phyloP scores from a whole-genome alignment of 2,888 invertebrate species.

The Meteorus colon region DNA sequence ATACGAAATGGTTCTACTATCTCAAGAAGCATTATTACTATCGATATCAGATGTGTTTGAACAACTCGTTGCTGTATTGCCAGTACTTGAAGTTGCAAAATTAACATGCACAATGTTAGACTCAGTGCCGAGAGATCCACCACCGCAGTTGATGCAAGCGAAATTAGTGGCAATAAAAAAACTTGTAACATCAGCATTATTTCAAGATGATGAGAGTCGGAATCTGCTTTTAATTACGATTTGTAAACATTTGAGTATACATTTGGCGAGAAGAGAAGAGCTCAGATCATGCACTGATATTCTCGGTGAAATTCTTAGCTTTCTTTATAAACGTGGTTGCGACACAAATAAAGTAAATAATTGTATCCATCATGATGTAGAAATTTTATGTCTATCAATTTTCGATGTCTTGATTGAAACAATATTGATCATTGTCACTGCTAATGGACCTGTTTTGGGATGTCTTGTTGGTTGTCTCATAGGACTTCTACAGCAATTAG shows the following conservation, averaged over 20 bases:
- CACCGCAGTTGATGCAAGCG: constrained; percentile 83
- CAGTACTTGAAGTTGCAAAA: constrained; percentile 85
- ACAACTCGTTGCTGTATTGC: constrained; percentile 84
- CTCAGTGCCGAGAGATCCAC: constrained; percentile 80
- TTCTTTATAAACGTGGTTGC: constrained; percentile 76
- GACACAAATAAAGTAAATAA: constrained; percentile 77
- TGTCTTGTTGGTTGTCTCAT: constrained; percentile 90
- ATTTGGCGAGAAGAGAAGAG: constrained; percentile 88
- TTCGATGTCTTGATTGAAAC: constrained; percentile 91
- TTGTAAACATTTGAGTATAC: constrained; percentile 89
- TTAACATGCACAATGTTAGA: constrained; percentile 88
- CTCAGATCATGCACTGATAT: constrained; percentile 89
- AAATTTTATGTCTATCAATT: constrained; percentile 86
- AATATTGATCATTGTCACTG: constrained; percentile 86
- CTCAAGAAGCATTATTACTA: constrained; percentile 87
- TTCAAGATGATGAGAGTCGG: constrained; percentile 88
- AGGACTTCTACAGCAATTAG: constrained; percentile 88
- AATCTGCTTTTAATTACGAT: constrained; percentile 87
- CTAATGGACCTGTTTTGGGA: constrained; percentile 83
- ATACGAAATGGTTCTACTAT: constrained; percentile 84
- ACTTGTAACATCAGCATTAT: constrained; percentile 83
- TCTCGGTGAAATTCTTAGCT: constrained; percentile 86
- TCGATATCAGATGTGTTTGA: constrained; percentile 90
- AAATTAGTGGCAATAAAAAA: constrained; percentile 89
- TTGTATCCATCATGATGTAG: constrained; percentile 85